Base-by-base conservation (phyloP, 1,140 invertebrate species). In the Drosophila neocordata region DNA sequence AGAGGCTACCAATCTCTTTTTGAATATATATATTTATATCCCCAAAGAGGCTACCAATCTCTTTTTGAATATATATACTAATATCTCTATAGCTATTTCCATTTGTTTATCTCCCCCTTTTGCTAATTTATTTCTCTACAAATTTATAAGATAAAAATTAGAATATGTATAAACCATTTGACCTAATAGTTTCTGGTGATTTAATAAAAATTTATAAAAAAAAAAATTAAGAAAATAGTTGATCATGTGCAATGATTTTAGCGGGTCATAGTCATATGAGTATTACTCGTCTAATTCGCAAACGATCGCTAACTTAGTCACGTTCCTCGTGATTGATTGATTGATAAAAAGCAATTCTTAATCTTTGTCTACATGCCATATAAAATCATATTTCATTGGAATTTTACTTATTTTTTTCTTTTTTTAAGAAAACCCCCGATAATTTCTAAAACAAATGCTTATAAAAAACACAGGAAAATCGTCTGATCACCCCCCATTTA, bases 321-420 rank as follows among this genome's bases (percentile, higher is more conserved):
- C 53, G 53, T 56, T 56, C 53, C 53, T 56, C 22, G 8, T 56
- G 53, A 56, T 56, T 56, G 53, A 56, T 56, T 56, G n/a, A 27
- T 15, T 24, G 22, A 24, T 24, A 24, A 24, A 24, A 24, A 48
- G 34, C 34, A 34, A 34, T 1, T 13, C 53, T 56, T 56, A 48
- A 48, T 48, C 41, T 48, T 48, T 48, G 13, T 11, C 13, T 9
- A 13, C 15, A 15, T 18, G 41, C 41, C 41, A 48, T 44, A 44
- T 48, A 20, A 20, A 11, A 3, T 48, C 7, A 18, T 48, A 20
- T 11, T 48, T 48, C 41, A 48, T 9, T 20, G n/a, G 41, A 48
- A 35, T 56, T 34, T 18, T 53, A 5, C 31, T 55, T 15, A 18
- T 51, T 51, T 31, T 7, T 18, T 7, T 18, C 12, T 51, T 20